A percentile compares a stretch with the other conserved stretches of the same genome.
These are phyloP conservation scores for Acestrorhynchus altus DNA, from an alignment of 2,797 vertebrate species.

Conservation along the genomic window DNA sequence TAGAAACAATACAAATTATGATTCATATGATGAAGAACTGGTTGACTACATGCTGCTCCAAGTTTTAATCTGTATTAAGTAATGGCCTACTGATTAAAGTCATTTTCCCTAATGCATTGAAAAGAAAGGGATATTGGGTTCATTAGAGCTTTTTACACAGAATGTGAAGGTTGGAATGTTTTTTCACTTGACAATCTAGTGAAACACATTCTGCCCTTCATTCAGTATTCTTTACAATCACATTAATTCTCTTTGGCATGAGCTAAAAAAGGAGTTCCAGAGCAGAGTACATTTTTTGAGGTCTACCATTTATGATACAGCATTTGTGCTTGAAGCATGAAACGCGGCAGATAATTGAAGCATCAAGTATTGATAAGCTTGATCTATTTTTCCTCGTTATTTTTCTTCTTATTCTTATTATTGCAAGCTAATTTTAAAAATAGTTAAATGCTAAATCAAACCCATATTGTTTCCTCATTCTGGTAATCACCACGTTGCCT, in stretches of 20 bases:
- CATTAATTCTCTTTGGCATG: neutral
- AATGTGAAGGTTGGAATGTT: neutral
- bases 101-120: neutral
- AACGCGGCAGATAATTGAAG: neutral
- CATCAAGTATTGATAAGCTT: neutral
- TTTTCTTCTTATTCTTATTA: neutral
- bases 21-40: neutral
- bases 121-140: neutral
- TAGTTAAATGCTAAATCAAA: neutral
- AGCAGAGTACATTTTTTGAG: neutral
- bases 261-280: neutral
- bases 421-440: neutral
- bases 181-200: constrained; percentile 24
- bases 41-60: constrained; percentile 9
- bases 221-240: neutral
- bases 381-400: neutral
- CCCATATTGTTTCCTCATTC: neutral
- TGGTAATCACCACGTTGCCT: neutral
- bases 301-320: neutral
- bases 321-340: neutral
- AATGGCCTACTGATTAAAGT: constrained; percentile 1
- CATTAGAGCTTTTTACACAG: neutral
- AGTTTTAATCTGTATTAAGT: constrained; percentile 12
- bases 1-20: neutral
- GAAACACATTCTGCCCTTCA: neutral